Conservation (phyloP, 2,888 invertebrate genomes). For the Diloba caeruleocephala region DNA sequence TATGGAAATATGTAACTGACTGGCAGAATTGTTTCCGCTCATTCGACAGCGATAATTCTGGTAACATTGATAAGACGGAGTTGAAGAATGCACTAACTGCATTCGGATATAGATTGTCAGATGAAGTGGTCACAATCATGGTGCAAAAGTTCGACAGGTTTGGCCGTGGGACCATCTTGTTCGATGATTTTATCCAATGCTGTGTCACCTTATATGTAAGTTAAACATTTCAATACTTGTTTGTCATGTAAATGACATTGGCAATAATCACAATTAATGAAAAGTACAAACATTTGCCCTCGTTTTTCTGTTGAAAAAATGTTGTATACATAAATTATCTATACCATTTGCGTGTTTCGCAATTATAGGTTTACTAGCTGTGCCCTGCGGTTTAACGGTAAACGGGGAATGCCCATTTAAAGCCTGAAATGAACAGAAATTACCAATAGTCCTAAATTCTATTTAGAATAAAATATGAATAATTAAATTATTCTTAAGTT, state of each 20-base stretch:
- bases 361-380: too few relatives aligned
- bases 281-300: too few relatives aligned
- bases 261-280: too few relatives aligned
- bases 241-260: neutral
- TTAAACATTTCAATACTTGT: constrained; percentile 53
- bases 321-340: too few relatives aligned
- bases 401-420: too few relatives aligned
- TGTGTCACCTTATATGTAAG: constrained; percentile 97
- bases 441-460: too few relatives aligned
- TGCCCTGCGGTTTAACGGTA: too few relatives aligned
- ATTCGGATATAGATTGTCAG: constrained; percentile 97
- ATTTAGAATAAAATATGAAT: too few relatives aligned
- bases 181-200: constrained; percentile 99
- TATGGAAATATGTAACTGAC: constrained; percentile 99
- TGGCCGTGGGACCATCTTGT: constrained; percentile 96
- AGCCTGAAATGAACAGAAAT: too few relatives aligned
- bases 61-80: constrained; percentile 97
- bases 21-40: constrained; percentile 99
- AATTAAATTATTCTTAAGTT: too few relatives aligned
- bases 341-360: too few relatives aligned
- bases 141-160: constrained; percentile 98
- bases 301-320: too few relatives aligned
- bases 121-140: constrained; percentile 93
- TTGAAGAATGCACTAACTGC: constrained; percentile 96
- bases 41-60: constrained; percentile 97